Conservation (phyloP, 1,140 invertebrate species). For the Drosophila oshimai region DNA sequence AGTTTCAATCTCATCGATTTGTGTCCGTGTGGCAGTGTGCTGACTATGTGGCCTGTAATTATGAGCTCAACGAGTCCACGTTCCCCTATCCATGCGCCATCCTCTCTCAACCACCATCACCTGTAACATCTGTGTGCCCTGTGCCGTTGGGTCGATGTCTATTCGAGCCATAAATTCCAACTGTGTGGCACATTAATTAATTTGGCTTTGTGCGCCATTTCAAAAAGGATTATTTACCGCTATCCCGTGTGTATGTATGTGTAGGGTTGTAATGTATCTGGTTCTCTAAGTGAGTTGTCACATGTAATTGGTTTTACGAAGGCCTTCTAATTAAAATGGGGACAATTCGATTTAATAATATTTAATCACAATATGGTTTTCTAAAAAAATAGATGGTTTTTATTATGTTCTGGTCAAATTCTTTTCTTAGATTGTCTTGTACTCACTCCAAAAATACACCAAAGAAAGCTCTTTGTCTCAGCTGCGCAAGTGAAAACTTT, state of each 20-base stretch:
- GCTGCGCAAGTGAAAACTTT: slow-evolving; percentile 48
- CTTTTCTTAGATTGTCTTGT: too few relatives aligned
- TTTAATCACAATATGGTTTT: too few relatives aligned
- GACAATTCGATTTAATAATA: not conserved
- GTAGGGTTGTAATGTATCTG: not conserved
- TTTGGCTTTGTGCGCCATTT: slow-evolving; percentile 74
- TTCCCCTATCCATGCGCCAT: not conserved
- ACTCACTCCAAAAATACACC: too few relatives aligned
- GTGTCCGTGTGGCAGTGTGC: not conserved
- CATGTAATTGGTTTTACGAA: not conserved
- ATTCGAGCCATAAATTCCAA: slow-evolving; percentile 74
- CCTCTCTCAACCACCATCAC: slow-evolving; percentile 17
- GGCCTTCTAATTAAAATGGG: too few relatives aligned
- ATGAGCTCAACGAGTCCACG: slow-evolving; percentile 20
- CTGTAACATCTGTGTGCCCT: slow-evolving; percentile 63
- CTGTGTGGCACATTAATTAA: slow-evolving; percentile 80
- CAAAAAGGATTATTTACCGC: slow-evolving; percentile 74
- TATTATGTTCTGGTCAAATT: too few relatives aligned
- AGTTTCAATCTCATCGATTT: slow-evolving; percentile 66
- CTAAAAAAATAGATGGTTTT: too few relatives aligned
- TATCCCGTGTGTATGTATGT: slow-evolving; percentile 34
- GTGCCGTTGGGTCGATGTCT: slow-evolving; percentile 16
- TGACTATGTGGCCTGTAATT: slow-evolving; percentile 32
- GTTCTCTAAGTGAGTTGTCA: not conserved
- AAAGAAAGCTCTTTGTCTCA: slow-evolving; percentile 32